Evolutionary conservation across 2,113 vertebrate species (phyloP), one percentile per base, ranked within the genome.

Genomic region (Seriola dumerili): DNA sequence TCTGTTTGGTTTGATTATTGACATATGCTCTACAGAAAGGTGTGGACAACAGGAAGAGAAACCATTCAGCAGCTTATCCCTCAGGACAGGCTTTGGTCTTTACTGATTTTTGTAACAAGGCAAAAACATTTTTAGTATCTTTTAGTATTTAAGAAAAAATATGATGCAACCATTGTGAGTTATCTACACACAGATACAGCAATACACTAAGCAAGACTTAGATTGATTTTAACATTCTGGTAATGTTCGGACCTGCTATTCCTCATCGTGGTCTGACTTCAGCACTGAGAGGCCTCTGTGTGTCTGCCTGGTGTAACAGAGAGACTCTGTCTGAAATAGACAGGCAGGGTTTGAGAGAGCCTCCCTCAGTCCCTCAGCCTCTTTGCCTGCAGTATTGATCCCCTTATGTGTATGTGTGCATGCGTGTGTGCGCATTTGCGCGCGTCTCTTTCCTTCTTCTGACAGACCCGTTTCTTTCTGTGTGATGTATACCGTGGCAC

Each of bases 151-250:
- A 0, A 12, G 63, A 71, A 36, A 67, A 61, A 63, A 40, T 3
- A 10, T 34, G 48, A 59, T 29, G 29, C 0, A 13, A 63, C 21
- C n/a, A 32, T 50, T 8, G 2, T 5, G 4, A 29, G 10, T 65
- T 48, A 48, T 72, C 61, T 36, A n/a, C 29, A 58, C 52, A 42
- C 52, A 46, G 36, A 71, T 62, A 74, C 48, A 59, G 52, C 58
- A 67, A 81, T 38, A 86, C 69, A 29, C 29, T 29, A 29, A 29
- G 52, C 58, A 66, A 81, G 32, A 86, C 69, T 64, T 68, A 89
- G 86, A 92, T 88, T 83, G 83, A 91, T 92, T 92, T 94, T 92
- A 94, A 89, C 85, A 94, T 93, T 93, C 91, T 83, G 84, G 79
- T 70, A 93, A 90, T 88, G 93, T 90, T 85, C 79, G 52, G 87